These are phyloP conservation scores for Forpus xanthops DNA, from an alignment of 2,797 vertebrate genomes.

Conservation along the genomic window DNA sequence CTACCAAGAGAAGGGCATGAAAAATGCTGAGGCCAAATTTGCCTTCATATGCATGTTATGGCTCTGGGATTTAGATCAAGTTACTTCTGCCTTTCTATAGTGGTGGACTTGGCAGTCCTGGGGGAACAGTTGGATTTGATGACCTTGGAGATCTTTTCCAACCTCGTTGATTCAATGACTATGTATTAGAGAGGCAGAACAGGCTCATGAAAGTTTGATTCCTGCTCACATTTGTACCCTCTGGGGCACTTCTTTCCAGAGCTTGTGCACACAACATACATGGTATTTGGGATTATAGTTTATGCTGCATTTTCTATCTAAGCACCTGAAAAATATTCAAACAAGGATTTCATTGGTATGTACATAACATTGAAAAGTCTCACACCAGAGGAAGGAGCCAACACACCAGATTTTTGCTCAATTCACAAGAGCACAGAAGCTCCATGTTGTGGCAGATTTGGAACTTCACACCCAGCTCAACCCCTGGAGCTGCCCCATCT, in stretches of 20 bases:
- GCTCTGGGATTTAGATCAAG: neutral
- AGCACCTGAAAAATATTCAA: neutral
- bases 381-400: neutral
- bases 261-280: rapidly evolving
- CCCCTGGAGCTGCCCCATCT: neutral
- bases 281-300: neutral
- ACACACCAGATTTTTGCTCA: rapidly evolving
- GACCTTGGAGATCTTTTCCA: neutral
- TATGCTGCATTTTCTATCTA: neutral
- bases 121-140: neutral
- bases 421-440: neutral
- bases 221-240: neutral
- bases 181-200: neutral
- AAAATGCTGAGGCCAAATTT: neutral
- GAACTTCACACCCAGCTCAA: neutral
- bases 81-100: neutral
- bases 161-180: neutral
- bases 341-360: neutral
- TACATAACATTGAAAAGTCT: neutral
- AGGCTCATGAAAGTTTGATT: neutral
- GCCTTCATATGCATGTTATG: neutral
- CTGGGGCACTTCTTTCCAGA: neutral
- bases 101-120: neutral
- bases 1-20: neutral
- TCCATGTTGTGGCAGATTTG: neutral